Evolutionary conservation across 2,888 invertebrate genomes (phyloP), one percentile per base, ranked within the genome.

Genomic region (Choristoneura rosaceana): DNA sequence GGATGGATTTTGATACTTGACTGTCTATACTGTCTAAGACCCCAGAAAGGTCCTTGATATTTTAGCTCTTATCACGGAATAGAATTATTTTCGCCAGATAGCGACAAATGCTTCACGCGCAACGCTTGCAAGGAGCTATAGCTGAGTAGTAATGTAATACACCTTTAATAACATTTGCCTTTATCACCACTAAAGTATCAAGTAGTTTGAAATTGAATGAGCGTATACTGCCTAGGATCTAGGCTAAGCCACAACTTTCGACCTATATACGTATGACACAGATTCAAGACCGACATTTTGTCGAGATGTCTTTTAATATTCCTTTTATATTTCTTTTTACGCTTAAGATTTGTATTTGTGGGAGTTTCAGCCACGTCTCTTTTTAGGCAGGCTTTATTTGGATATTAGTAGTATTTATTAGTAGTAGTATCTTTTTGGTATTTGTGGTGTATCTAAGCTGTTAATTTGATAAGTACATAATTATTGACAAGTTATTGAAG

Each of bases 231-330:
- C 17, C 38, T 47, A 12, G 62, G 45, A 68, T 63, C 58, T 71
- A 58, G 58, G 67, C 47, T 55, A 55, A 14, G 47, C 67, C 71
- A 41, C 71, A 71, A 71, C 62, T 67, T 71, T 58, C 34, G 62
- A 55, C 45, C 62, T 71, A 45, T 47, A 65, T 52, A 25, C 47
- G 14, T 17, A 62, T 47, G 61, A 62, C 62, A 62, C 62, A 47
- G 33, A 68, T 71, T 58, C 58, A 67, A 63, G 67, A 66, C 50
- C 52, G 33, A 58, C 67, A 63, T 61, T 66, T 58, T 62, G 62
- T 1, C 34, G 14, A 65, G 58, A 45, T 71, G 67, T 47, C 38
- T 52, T 71, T 68, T 66, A 47, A 71, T 47, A 67, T 62, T 71
- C 61, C 67, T 68, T 71, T 68, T 71, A 63, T 41, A n/a, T 66